A percentile compares a stretch with the other conserved stretches of the same genome.
Conservation (phyloP, 2,113 vertebrate genomes). For the Myocastor coypus region DNA sequence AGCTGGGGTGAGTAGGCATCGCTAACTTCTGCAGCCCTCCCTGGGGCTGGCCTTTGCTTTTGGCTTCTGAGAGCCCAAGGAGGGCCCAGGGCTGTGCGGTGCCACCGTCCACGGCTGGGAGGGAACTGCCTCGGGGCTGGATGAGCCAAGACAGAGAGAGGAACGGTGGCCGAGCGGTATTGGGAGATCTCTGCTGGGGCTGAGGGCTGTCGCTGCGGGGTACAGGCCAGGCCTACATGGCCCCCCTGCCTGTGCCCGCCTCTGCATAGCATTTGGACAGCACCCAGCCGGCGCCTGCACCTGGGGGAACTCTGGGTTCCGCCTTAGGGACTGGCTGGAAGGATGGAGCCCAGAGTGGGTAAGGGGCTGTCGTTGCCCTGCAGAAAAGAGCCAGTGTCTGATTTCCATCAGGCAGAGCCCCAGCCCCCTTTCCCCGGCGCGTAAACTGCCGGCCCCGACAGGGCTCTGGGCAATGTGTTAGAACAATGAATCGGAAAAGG, state of each 20-base stretch:
- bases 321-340: not conserved
- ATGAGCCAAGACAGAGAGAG: not conserved
- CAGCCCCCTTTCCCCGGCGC: not conserved
- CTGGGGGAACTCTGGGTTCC: not conserved
- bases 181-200: not conserved
- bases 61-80: not conserved
- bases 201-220: not conserved
- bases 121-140: not conserved
- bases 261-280: constrained; percentile 80
- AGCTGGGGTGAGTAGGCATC: constrained; percentile 93
- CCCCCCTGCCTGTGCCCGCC: not conserved
- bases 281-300: constrained; percentile 8
- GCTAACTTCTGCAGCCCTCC: constrained; percentile 5
- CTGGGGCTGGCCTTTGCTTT: not conserved
- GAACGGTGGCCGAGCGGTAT: not conserved
- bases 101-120: not conserved
- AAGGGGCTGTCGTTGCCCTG: not conserved
- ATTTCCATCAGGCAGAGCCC: not conserved
- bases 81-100: not conserved
- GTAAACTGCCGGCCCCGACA: not conserved
- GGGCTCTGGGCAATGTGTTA: not conserved
- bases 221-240: constrained; percentile 20
- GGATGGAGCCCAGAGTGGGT: not conserved
- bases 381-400: not conserved
- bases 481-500: constrained; percentile 62